phyloP scores from a whole-genome alignment of 2,113 vertebrate genomes.

The Apodemus speciosus region DNA sequence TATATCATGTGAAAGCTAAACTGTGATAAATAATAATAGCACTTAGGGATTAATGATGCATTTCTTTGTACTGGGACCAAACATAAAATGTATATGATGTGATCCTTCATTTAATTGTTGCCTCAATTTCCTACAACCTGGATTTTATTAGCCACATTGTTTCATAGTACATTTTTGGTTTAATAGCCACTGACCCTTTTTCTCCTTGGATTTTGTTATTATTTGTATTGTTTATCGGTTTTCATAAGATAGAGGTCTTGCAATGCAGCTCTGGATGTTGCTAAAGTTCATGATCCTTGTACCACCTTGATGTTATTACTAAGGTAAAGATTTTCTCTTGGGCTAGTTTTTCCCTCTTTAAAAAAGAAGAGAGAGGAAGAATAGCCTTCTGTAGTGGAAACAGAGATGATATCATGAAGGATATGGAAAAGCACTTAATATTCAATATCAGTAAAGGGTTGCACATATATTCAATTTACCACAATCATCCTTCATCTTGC shows the following conservation, averaged over 20 bases:
- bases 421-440: neutral
- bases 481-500: neutral
- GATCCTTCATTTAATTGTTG: neutral
- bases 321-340: neutral
- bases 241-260: neutral
- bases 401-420: neutral
- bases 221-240: neutral
- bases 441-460: no score
- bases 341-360: neutral
- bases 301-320: no score
- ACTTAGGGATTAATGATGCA: neutral
- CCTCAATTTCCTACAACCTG: neutral
- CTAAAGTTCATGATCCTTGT: neutral
- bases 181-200: neutral
- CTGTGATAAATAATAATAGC: neutral
- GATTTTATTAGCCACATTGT: neutral
- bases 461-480: neutral
- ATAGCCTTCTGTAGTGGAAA: neutral
- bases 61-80: neutral
- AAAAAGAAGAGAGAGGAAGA: no score
- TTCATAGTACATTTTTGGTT: neutral
- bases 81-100: neutral
- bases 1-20: neutral
- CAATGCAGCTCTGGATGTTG: neutral
- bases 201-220: neutral